Percentiles rank a stretch among this genome's conserved stretches.
Conservation (phyloP, 2,113 vertebrate species). For the Phainopepla nitens region DNA sequence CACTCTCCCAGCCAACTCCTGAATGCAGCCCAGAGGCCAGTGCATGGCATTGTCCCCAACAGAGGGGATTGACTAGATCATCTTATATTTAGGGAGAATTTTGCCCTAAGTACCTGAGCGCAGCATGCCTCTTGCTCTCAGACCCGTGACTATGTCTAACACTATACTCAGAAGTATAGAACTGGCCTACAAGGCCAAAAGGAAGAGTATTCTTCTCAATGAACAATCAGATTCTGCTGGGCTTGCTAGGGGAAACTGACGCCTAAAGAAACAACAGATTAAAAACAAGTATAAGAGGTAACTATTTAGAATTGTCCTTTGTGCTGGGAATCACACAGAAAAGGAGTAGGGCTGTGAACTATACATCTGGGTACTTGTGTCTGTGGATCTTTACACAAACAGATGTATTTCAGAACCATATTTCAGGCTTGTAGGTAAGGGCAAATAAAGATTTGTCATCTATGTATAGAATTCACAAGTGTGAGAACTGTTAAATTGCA, state of each 20-base stretch:
- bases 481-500: background rate
- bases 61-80: background rate
- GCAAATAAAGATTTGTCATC: conserved; percentile 1
- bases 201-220: conserved; percentile 43
- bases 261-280: conserved; percentile 45
- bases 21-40: background rate
- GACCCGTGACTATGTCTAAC: background rate
- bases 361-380: conserved; percentile 9
- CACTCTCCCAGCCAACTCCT: background rate
- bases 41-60: background rate
- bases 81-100: background rate
- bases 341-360: conserved; percentile 49
- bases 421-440: conserved; percentile 3
- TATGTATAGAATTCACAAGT: background rate
- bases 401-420: background rate
- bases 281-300: background rate
- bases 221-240: conserved; percentile 41
- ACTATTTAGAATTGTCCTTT: conserved; percentile 50
- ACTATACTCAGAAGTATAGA: background rate
- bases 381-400: conserved; percentile 50
- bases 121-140: background rate
- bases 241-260: background rate
- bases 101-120: background rate
- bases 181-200: background rate
- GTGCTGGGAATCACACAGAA: conserved; percentile 23